A percentile compares a stretch with the other conserved stretches of the same genome.
These are phyloP conservation scores for Anas bahamensis DNA, from an alignment of 2,797 vertebrate species.

Conservation along the genomic window DNA sequence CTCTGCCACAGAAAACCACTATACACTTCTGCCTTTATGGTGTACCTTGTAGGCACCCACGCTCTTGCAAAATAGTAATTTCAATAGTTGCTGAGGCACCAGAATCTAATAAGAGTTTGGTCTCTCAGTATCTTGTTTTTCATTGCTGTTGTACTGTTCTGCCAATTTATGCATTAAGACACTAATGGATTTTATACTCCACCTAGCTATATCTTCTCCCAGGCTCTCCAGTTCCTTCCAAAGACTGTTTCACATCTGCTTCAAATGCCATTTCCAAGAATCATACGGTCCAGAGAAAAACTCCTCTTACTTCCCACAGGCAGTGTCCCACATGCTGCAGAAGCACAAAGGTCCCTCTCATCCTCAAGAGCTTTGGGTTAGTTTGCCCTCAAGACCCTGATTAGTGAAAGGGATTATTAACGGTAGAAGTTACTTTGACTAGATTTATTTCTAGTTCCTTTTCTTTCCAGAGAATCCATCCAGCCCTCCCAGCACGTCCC, in stretches of 20 bases:
- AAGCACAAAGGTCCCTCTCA: not conserved
- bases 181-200: constrained; percentile 31
- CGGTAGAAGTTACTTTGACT: not conserved
- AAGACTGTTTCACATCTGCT: not conserved
- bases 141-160: constrained; percentile 3
- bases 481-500: rapidly evolving
- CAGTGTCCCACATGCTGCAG: not conserved
- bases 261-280: constrained; percentile 16
- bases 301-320: not conserved
- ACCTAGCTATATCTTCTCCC: not conserved
- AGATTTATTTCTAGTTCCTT: not conserved
- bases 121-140: not conserved
- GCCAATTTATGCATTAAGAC: constrained; percentile 61
- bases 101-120: constrained; percentile 3
- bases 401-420: not conserved
- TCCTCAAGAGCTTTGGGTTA: not conserved
- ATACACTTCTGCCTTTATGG: not conserved
- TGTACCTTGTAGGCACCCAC: not conserved
- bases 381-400: not conserved
- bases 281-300: not conserved
- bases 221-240: not conserved
- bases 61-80: not conserved
- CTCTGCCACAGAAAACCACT: not conserved
- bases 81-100: not conserved
- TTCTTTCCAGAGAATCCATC: not conserved